Evolutionary conservation across 2,797 vertebrate genomes (phyloP), one percentile per base, ranked within the genome.

Genomic region (Tinamus major): DNA sequence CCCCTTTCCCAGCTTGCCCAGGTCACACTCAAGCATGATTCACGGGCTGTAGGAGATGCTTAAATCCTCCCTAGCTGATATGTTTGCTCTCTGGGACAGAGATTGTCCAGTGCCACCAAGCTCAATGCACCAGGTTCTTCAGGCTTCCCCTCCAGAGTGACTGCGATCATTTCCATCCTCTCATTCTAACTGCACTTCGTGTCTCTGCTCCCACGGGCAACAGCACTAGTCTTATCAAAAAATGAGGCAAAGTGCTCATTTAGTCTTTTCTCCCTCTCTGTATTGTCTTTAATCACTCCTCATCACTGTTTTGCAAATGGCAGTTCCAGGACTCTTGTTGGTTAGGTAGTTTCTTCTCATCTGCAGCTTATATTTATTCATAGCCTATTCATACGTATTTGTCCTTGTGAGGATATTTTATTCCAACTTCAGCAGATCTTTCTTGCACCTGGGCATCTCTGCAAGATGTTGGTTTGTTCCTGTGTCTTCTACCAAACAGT

Each of bases 281-380:
- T 44, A 59, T 59, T 85, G 77, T 58, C 72, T 69, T 80, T 82
- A 80, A 80, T 92, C 69, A 85, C 46, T 46, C 20, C 21, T 33
- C 62, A 46, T 26, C 0, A 0, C 26, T 79, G 76, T 37, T 42
- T 82, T 51, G 44, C 31, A 65, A 62, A 70, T 87, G 53, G 56
- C 62, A 68, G 56, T 75, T 92, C 68, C 76, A 91, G 26, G 41
- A 35, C 44, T 83, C 37, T 61, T 67, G 44, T 56, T 15, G 29
- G 17, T 65, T 93, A 58, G 17, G 17, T 85, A 37, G 48, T 53
- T 94, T 85, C 72, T 87, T 82, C 87, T 80, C 87, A 64, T 92
- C 79, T 87, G 68, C 64, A 87, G 53, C 53, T 85, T 89, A 79
- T 92, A 49, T 87, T 93, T 96, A 93, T 92, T 92, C 79, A 85